Conservation (phyloP, 2,888 invertebrate genomes). For the Harmothoe impar region DNA sequence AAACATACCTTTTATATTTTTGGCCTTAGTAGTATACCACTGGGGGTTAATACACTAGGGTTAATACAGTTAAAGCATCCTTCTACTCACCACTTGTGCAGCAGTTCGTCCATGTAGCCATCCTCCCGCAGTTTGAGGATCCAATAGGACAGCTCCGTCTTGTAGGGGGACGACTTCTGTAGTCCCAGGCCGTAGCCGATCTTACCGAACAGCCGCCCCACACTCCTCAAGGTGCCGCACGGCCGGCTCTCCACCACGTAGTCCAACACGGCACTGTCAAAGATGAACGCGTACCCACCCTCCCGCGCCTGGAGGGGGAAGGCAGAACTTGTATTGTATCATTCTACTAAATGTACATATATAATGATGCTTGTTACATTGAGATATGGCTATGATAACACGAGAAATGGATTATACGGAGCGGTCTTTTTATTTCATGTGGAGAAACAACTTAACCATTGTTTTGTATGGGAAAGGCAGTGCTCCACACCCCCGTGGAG, state of each 20-base stretch:
- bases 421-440: too few relatives aligned
- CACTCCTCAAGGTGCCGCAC: conserved; percentile 64
- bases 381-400: too few relatives aligned
- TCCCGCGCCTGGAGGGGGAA: conserved; percentile 52
- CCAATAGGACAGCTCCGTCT: conserved; percentile 62
- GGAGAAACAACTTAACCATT: too few relatives aligned
- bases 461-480: too few relatives aligned
- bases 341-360: not conserved
- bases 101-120: conserved; percentile 65
- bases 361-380: not conserved
- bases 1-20: too few relatives aligned
- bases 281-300: conserved; percentile 66
- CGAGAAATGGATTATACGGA: too few relatives aligned
- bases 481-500: too few relatives aligned
- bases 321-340: too few relatives aligned
- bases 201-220: conserved; percentile 65
- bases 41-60: too few relatives aligned
- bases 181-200: conserved; percentile 68
- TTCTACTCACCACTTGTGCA: conserved; percentile 64
- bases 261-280: conserved; percentile 66
- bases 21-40: too few relatives aligned
- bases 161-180: conserved; percentile 67
- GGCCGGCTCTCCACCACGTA: conserved; percentile 63
- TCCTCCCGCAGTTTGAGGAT: conserved; percentile 67
- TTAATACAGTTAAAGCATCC: too few relatives aligned